phyloP scores from a whole-genome alignment of 2,888 invertebrate species.

The Philaethria dido region DNA sequence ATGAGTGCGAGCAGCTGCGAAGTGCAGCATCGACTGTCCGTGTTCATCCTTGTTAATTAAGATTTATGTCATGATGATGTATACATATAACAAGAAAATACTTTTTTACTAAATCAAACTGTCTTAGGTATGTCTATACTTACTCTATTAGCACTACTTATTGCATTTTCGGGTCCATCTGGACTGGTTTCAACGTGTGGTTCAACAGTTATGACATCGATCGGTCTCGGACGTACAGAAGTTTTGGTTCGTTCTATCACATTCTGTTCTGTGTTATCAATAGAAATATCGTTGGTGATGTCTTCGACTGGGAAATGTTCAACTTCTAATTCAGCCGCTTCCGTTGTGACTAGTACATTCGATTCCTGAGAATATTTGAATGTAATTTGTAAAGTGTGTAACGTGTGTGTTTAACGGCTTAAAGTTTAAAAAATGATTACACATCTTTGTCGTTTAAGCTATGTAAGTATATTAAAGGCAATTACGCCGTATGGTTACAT shows the following conservation, averaged over 20 bases:
- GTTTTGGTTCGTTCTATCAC: slow-evolving; percentile 52
- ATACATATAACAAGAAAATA: too few relatives aligned
- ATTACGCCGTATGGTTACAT: neutral
- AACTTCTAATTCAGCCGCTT: slow-evolving; percentile 68
- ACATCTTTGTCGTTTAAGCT: neutral
- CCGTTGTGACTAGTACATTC: slow-evolving; percentile 62
- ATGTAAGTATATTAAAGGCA: neutral
- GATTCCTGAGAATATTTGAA: slow-evolving; percentile 55
- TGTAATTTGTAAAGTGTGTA: too few relatives aligned
- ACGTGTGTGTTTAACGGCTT: too few relatives aligned
- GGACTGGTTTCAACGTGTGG: slow-evolving; percentile 72
- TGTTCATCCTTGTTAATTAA: slow-evolving; percentile 88
- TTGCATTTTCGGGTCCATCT: slow-evolving; percentile 84
- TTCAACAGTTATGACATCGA: slow-evolving; percentile 84
- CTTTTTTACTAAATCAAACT: too few relatives aligned
- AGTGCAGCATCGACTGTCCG: slow-evolving; percentile 95
- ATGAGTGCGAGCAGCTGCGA: slow-evolving; percentile 92
- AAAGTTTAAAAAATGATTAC: neutral
- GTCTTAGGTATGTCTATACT: too few relatives aligned
- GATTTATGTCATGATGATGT: neutral
- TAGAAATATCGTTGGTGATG: slow-evolving; percentile 9
- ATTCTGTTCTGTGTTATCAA: slow-evolving; percentile 35
- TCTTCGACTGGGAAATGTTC: slow-evolving; percentile 55
- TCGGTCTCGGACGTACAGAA: slow-evolving; percentile 69
- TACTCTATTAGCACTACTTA: slow-evolving; percentile 86